Evolutionary conservation across 1,140 invertebrate species (phyloP).

Genomic region (Ceratina japonica): DNA sequence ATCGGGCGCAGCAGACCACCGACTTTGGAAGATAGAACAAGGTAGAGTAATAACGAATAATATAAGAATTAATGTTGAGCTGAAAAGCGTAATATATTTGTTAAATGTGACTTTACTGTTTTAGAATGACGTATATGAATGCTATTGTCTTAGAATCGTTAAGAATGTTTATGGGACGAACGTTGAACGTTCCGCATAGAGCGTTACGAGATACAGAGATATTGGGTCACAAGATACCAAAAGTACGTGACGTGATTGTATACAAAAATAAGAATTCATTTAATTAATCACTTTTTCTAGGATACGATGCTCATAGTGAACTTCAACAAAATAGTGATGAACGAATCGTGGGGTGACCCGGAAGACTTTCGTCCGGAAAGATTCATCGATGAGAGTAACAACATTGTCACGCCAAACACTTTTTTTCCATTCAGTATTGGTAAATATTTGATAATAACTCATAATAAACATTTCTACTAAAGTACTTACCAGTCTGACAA

Average conservation of each 20-base stretch:
- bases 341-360: slow-evolving; percentile 86
- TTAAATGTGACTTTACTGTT: slow-evolving; percentile 6
- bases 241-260: slow-evolving; percentile 79
- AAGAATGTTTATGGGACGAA: slow-evolving; percentile 88
- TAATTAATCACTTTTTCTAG: slow-evolving; percentile 75
- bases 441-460: slow-evolving; percentile 54
- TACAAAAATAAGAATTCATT: slow-evolving; percentile 16
- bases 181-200: slow-evolving; percentile 89
- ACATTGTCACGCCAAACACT: slow-evolving; percentile 83
- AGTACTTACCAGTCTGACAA: slow-evolving; percentile 11
- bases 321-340: slow-evolving; percentile 87
- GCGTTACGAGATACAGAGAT: slow-evolving; percentile 86
- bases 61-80: neutral
- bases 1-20: slow-evolving; percentile 85
- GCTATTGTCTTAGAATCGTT: slow-evolving; percentile 88
- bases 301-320: slow-evolving; percentile 92
- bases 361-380: slow-evolving; percentile 88
- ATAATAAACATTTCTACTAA: slow-evolving; percentile 33
- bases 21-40: slow-evolving; percentile 84
- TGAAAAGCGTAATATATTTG: neutral
- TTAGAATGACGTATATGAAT: slow-evolving; percentile 89
- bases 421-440: slow-evolving; percentile 90
- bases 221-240: slow-evolving; percentile 87
- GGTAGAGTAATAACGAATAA: slow-evolving; percentile 74
- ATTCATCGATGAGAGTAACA: slow-evolving; percentile 84